These are phyloP conservation scores for Illadopsis cleaveri DNA, from an alignment of 2,113 vertebrate species.

Conservation along the genomic window DNA sequence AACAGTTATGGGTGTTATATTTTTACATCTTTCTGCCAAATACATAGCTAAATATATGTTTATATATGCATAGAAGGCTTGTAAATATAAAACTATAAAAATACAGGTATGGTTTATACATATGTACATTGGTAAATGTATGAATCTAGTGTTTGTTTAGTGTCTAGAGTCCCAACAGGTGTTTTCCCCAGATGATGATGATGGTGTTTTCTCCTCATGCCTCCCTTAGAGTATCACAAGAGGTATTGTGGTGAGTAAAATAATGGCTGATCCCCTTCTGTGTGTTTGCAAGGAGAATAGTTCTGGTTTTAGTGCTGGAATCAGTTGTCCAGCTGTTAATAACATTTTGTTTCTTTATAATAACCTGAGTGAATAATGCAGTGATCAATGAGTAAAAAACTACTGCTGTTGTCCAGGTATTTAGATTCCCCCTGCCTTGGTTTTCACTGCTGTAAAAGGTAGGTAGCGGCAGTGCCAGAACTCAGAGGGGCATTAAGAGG, in stretches of 20 bases:
- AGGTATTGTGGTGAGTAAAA: not conserved
- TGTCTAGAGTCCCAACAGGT: not conserved
- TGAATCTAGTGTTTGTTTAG: not conserved
- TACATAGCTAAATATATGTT: not conserved
- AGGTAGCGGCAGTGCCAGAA: not conserved
- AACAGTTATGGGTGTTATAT: not conserved
- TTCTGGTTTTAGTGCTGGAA: not conserved
- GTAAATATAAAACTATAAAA: not conserved
- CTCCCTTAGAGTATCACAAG: not conserved
- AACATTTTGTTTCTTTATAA: not conserved
- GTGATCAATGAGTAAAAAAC: not conserved
- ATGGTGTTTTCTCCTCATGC: not conserved
- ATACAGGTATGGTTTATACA: not conserved
- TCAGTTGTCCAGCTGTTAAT: not conserved
- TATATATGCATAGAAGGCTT: fast-evolving
- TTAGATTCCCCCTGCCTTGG: not conserved
- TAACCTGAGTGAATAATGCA: not conserved
- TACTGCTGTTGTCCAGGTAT: not conserved
- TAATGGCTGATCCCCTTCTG: not conserved
- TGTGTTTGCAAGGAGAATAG: not conserved
- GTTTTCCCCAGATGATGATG: not conserved
- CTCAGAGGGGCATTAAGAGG: not conserved
- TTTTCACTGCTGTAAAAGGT: not conserved
- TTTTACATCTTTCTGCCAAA: not conserved
- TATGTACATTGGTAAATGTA: not conserved